These are phyloP conservation scores for Tokudaia tokunoshimensis DNA, from an alignment of 2,797 vertebrate species.

Conservation along the genomic window DNA sequence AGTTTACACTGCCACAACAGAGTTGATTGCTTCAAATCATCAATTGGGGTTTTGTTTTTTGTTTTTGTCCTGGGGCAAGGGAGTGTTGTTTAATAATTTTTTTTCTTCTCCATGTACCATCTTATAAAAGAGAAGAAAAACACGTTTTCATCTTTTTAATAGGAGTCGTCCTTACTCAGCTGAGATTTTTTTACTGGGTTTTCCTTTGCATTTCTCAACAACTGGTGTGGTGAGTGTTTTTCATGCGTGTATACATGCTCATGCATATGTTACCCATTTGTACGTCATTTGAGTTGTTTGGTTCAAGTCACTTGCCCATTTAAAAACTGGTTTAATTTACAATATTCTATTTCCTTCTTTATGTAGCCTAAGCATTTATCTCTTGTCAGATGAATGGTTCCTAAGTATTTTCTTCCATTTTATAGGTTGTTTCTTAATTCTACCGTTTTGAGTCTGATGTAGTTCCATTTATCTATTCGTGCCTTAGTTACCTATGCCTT, in stretches of 20 bases:
- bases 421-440: background rate
- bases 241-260: background rate
- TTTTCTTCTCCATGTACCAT: background rate
- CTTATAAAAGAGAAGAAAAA: background rate
- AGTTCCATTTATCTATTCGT: background rate
- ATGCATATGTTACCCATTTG: background rate
- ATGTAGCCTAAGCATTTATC: background rate
- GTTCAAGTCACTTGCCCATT: background rate
- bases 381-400: background rate
- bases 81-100: background rate
- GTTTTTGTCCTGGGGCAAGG: background rate
- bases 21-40: background rate
- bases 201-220: background rate
- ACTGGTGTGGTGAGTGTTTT: background rate
- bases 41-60: background rate
- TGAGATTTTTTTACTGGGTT: background rate
- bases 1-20: background rate
- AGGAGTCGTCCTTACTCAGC: background rate
- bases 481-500: background rate
- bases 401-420: background rate
- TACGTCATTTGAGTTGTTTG: background rate
- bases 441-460: background rate
- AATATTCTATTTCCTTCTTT: background rate
- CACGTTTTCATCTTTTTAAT: background rate
- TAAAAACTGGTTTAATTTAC: background rate